Base-by-base conservation (phyloP, 2,113 vertebrate genomes). In the Anseranas semipalmata region DNA sequence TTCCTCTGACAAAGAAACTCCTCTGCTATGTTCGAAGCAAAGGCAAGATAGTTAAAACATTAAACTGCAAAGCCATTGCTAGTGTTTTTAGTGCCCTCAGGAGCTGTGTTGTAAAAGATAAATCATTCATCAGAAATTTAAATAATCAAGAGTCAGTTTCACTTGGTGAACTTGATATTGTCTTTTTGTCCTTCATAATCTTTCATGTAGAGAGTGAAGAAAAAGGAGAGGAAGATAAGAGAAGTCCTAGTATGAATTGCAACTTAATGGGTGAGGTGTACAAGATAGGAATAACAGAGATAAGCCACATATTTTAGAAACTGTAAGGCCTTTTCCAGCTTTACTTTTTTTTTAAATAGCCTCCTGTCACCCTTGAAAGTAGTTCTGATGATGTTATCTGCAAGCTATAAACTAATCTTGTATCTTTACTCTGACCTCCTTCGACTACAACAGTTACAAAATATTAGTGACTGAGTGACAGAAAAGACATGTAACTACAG, bases 71-170 rank as follows among this genome's bases (percentile, higher is more conserved):
- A 93, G 71, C 25, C 70, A 70, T 62, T 86, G 60, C 48, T 93
- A 3, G 0, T 74, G 66, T 15, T 63, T 93, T 85, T 78, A 81
- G 53, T 68, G 43, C 27, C 62, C 89, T 87, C 66, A 3, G 1
- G 85, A 82, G 81, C 35, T 91, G n/a, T 76, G n/a, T 58, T 91
- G 78, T 75, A 93, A 93, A 83, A 90, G 63, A 88, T 83, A 95
- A 96, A 90, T 77, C 63, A 95, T 90, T 68, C 43, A 80, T 48
- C 70, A 80, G 73, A 92, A 90, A 92, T 56, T n/a, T 68, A 93
- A 90, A 59, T 60, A 85, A 88, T 93, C 55, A 73, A 79, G 55
- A 82, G 45, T 71, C 62, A 70, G 60, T 86, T 90, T 89, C 56
- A 68, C 22, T 89, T 70, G 50, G 41, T 66, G 45, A 89, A 95